Conservation (phyloP, 2,888 invertebrate genomes). For the Apodemia zela region DNA sequence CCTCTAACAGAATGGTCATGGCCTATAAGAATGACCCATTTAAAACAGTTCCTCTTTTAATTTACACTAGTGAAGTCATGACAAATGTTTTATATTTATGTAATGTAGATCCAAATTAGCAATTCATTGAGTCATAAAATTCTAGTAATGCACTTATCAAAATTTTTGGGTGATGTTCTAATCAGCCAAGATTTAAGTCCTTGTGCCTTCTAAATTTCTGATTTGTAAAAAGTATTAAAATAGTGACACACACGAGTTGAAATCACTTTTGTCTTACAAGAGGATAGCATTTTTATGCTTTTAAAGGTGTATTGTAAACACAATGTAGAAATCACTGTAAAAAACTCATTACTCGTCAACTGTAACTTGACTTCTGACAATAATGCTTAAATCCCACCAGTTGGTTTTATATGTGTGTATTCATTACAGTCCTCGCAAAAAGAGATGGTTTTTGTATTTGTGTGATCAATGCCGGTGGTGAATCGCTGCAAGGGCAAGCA, state of each 20-base stretch:
- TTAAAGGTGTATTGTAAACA: conserved; percentile 12
- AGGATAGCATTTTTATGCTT: conserved; percentile 8
- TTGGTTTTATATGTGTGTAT: conserved; percentile 38
- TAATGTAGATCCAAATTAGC: conserved; percentile 3
- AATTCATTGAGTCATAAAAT: conserved; percentile 16
- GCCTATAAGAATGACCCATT: conserved; percentile 9
- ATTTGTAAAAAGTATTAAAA: conserved; percentile 30
- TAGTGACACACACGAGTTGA: conserved; percentile 18
- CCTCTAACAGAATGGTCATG: conserved; percentile 7
- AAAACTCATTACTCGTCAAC: conserved; percentile 25
- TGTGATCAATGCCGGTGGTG: neutral
- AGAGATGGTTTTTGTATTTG: neutral
- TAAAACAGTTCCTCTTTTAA: conserved; percentile 15
- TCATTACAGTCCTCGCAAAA: conserved; percentile 27
- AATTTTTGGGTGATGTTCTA: conserved; percentile 25
- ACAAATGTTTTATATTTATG: conserved; percentile 6
- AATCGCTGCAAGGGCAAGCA: neutral
- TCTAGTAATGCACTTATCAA: conserved; percentile 25
- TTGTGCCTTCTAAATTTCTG: conserved; percentile 39
- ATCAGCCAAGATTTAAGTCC: conserved; percentile 31
- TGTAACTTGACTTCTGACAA: conserved; percentile 42
- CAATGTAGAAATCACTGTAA: conserved; percentile 19
- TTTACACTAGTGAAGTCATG: neutral
- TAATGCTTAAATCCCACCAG: conserved; percentile 55
- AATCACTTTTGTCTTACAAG: neutral